Conservation (phyloP, 1,140 invertebrate genomes). For the Lepidurus arcticus region DNA sequence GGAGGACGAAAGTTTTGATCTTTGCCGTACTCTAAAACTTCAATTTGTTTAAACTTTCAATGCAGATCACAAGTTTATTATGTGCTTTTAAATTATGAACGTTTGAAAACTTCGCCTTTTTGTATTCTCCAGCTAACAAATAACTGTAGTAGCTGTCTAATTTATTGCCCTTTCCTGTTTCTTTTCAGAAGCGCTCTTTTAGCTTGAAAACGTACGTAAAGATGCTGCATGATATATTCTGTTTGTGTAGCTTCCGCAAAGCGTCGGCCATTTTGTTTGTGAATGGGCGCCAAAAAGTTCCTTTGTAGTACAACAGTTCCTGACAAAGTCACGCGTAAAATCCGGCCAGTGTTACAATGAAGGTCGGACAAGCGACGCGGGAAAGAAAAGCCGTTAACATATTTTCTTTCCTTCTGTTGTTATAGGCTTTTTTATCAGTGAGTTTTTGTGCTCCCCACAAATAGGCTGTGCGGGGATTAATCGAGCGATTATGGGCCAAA, state of each 20-base stretch:
- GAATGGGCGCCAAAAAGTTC: background rate
- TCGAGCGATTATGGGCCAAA: too few relatives aligned
- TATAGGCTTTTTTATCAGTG: background rate
- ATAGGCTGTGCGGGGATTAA: background rate
- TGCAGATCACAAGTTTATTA: too few relatives aligned
- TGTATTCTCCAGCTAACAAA: background rate
- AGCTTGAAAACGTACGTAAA: background rate
- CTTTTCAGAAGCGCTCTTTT: background rate
- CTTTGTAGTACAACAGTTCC: background rate
- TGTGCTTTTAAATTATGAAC: too few relatives aligned
- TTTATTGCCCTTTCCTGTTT: background rate
- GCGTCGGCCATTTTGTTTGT: background rate
- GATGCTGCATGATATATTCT: background rate
- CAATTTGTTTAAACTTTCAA: too few relatives aligned
- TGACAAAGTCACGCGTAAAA: background rate
- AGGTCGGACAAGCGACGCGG: background rate
- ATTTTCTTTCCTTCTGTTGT: background rate
- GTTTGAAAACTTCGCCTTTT: too few relatives aligned
- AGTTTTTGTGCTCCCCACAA: background rate
- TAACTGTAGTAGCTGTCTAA: background rate
- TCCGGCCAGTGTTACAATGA: background rate
- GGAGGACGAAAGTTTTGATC: too few relatives aligned
- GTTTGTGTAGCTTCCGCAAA: background rate
- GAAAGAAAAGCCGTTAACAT: constrained; percentile 11
- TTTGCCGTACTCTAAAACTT: too few relatives aligned